Percentiles rank a stretch among this genome's conserved stretches.
Evolutionary conservation across 2,113 vertebrate genomes (phyloP).

Genomic region (Pterocles gutturalis): DNA sequence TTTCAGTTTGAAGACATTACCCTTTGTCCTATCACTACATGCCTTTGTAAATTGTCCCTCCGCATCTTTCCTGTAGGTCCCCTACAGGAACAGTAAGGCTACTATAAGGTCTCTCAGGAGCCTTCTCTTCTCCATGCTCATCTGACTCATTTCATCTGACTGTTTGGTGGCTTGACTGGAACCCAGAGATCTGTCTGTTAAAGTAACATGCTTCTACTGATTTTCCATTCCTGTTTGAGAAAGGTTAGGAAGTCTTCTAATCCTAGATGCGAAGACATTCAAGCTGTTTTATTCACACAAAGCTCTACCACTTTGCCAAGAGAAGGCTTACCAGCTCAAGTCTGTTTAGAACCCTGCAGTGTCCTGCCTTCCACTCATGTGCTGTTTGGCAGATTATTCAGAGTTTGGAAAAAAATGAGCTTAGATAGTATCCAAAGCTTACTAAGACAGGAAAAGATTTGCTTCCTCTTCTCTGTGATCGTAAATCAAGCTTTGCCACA

Average conservation of each 20-base stretch:
- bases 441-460: background rate
- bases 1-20: too few species aligned
- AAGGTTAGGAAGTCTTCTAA: background rate
- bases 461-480: background rate
- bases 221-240: background rate
- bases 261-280: background rate
- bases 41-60: too few species aligned
- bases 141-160: background rate
- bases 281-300: background rate
- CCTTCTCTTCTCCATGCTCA: too few species aligned
- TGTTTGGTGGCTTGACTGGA: background rate
- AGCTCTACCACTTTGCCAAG: background rate
- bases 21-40: too few species aligned
- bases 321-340: background rate
- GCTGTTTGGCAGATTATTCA: background rate
- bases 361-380: background rate
- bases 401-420: background rate
- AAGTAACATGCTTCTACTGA: background rate
- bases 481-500: background rate
- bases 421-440: background rate
- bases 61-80: too few species aligned
- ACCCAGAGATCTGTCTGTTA: background rate
- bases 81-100: too few species aligned
- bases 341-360: background rate
- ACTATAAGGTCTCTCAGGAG: too few species aligned